These are phyloP conservation scores for Botrylloides violaceus DNA, from an alignment of 23 tunicate species.

Conservation along the genomic window DNA sequence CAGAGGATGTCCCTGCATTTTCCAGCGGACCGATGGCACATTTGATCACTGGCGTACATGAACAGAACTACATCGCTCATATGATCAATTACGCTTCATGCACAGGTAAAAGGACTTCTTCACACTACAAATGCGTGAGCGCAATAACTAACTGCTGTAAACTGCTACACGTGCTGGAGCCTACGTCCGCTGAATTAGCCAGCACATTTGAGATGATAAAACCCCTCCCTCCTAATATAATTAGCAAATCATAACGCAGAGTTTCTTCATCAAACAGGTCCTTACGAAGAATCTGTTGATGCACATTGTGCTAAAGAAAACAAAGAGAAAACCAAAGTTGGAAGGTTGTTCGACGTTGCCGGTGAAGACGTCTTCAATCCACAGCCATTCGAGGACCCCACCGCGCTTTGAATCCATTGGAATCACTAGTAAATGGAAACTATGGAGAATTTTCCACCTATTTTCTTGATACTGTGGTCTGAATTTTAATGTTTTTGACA, in stretches of 20 bases:
- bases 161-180: too few species aligned
- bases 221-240: too few species aligned
- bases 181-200: too few species aligned
- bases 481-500: too few species aligned
- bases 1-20: constrained; percentile 44
- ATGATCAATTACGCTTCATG: constrained; percentile 43
- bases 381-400: constrained; percentile 9
- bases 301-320: background rate
- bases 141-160: too few species aligned
- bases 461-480: too few species aligned
- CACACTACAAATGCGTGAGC: too few species aligned
- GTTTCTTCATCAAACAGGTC: constrained; percentile 7
- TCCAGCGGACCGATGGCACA: constrained; percentile 61
- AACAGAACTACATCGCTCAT: constrained; percentile 54
- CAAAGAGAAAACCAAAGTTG: background rate
- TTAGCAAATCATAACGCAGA: too few species aligned
- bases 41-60: constrained; percentile 54
- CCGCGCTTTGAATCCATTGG: too few species aligned
- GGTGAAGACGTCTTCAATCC: background rate
- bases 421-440: too few species aligned
- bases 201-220: too few species aligned
- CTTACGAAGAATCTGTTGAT: constrained; percentile 2
- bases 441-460: too few species aligned
- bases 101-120: constrained; percentile 29
- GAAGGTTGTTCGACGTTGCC: background rate